A percentile compares a stretch with the other conserved stretches of the same genome.
phyloP scores from a whole-genome alignment of 2,113 vertebrate species.

The Sminthopsis crassicaudata region DNA sequence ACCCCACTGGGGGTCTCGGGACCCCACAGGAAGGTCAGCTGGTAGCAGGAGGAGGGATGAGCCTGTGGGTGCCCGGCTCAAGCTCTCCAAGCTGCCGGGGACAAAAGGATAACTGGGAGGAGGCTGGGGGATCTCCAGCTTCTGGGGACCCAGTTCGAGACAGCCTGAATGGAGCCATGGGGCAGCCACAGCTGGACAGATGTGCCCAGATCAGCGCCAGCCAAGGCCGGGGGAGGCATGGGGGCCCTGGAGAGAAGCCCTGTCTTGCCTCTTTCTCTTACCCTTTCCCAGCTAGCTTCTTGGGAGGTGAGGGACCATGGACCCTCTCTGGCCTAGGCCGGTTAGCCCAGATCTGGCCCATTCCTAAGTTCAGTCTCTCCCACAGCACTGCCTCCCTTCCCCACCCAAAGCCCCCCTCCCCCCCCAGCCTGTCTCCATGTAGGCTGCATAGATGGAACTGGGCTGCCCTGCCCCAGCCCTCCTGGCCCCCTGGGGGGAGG shows the following conservation, averaged over 20 bases:
- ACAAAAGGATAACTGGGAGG: not conserved
- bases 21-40: conserved; percentile 33
- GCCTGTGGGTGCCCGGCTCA: not conserved
- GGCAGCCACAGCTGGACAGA: too few species aligned
- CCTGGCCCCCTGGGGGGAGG: conserved; percentile 77
- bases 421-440: conserved; percentile 71
- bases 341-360: conserved; percentile 54
- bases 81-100: not conserved
- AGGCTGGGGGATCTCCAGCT: not conserved
- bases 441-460: conserved; percentile 74
- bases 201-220: not conserved
- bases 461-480: conserved; percentile 78
- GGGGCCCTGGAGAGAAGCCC: not conserved
- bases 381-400: conserved; percentile 77
- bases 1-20: conserved; percentile 39
- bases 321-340: conserved; percentile 41
- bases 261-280: not conserved
- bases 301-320: not conserved
- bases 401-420: conserved; percentile 75
- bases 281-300: too few species aligned
- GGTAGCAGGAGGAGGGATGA: conserved; percentile 44
- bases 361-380: conserved; percentile 50
- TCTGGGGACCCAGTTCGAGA: too few species aligned
- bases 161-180: too few species aligned
- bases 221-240: too few species aligned